Conservation (phyloP, 2,797 vertebrate species). For the Girardinus metallicus region DNA sequence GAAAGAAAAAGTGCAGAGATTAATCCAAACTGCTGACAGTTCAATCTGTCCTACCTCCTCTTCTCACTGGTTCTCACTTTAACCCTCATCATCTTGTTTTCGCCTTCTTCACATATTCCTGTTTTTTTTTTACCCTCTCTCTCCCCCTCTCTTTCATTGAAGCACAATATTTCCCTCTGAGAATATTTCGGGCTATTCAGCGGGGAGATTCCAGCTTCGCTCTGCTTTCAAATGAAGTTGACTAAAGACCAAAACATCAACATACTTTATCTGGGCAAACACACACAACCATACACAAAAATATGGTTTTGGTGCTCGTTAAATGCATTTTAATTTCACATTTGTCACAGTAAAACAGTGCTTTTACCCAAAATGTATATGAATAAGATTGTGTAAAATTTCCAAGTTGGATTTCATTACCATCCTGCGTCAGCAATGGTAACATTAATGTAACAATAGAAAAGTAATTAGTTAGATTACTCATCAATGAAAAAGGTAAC, state of each 20-base stretch:
- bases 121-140: neutral
- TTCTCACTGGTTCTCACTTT: constrained; percentile 31
- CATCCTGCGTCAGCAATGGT: too few relatives aligned
- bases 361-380: neutral
- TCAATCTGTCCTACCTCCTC: constrained; percentile 53
- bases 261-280: constrained; percentile 36
- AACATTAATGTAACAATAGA: too few relatives aligned
- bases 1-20: constrained; percentile 44
- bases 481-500: neutral
- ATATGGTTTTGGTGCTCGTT: neutral
- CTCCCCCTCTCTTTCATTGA: neutral
- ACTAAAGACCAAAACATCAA: constrained; percentile 53
- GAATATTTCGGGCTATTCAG: constrained; percentile 66
- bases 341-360: constrained; percentile 7
- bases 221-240: constrained; percentile 47
- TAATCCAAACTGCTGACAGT: constrained; percentile 61
- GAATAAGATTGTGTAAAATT: neutral
- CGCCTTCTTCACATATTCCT: constrained; percentile 26
- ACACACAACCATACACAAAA: constrained; percentile 5
- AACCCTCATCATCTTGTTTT: constrained; percentile 36
- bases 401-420: neutral
- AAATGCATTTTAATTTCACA: neutral
- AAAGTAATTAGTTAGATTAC: too few relatives aligned
- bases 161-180: constrained; percentile 16
- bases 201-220: constrained; percentile 53